Base-by-base conservation (phyloP, 37 sponge, comb jelly and placozoan species). In the Aphrocallistes beatrix region DNA sequence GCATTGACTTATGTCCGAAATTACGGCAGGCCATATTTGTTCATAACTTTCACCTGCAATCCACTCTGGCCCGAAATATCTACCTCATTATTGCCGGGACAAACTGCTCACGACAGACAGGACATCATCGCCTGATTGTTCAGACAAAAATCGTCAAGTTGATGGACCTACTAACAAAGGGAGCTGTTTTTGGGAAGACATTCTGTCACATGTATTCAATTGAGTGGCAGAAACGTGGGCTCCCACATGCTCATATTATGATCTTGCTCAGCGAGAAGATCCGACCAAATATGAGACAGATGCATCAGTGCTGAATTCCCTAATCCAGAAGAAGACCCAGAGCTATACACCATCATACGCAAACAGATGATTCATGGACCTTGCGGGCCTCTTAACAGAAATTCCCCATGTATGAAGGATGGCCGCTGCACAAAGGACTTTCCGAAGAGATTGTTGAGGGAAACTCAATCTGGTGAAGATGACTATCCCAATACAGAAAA, bases 1-100 rank as follows among this genome's bases (percentile, higher is more conserved):
- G 87, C 92, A 36, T 87, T 91, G 91, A 50, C 91, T 0, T 88
- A 88, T 39, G 86, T 86, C 3, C 9, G 82, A 0, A 89, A 91
- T 37, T 82, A 37, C 49, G 87, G 87, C 38, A 81, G 82, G 8
- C 89, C 92, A 38, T 37, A 85, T n/a, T 51, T 89, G 34, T 87
- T 91, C 86, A 50, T 90, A 23, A 90, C 92, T 0, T 50, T 84
- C 25, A 91, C 92, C 10, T 86, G 90, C 51, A 91, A 87, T 51
- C 83, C 92, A 28, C 82, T 81, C 30, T 90, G 89, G 87, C 85
- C 82, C 37, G 89, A 91, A 50, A 91, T 91, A n/a, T 51, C 39
- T 16, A 39, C 37, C 23, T 83, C 87, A 30, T 82, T 91, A 38
- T 39, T 85, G 36, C 83, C 82, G 1, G 87, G 38, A 36, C 87